Evolutionary conservation across 1,140 invertebrate genomes (phyloP).

Genomic region (Metaphire vulgaris): DNA sequence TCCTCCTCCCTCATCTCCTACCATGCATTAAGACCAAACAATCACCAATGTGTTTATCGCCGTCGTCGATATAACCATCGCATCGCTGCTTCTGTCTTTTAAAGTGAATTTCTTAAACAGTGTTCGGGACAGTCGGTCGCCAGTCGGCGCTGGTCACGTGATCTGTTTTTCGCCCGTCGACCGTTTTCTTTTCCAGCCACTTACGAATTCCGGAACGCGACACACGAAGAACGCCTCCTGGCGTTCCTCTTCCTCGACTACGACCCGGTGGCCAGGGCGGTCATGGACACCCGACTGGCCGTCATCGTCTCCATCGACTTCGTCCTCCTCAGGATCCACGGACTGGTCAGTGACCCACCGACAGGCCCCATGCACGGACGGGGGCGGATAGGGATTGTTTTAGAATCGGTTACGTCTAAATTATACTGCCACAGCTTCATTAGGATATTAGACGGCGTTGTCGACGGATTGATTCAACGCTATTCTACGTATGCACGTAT

Average conservation of each 20-base stretch:
- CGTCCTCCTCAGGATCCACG: neutral
- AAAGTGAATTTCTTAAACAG: too few relatives aligned
- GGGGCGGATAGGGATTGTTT: neutral
- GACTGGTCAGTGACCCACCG: neutral
- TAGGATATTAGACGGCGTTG: too few relatives aligned
- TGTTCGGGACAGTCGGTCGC: too few relatives aligned
- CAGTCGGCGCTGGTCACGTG: too few relatives aligned
- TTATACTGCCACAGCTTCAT: too few relatives aligned
- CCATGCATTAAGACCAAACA: too few relatives aligned
- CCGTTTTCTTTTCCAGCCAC: neutral
- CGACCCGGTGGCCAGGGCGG: conserved; percentile 20
- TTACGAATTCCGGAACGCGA: conserved; percentile 10
- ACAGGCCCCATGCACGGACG: neutral
- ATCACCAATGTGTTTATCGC: too few relatives aligned
- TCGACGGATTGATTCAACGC: too few relatives aligned
- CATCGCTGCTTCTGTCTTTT: too few relatives aligned
- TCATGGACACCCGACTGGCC: neutral
- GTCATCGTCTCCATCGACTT: conserved; percentile 7
- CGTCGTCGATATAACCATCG: too few relatives aligned
- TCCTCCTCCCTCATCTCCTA: too few relatives aligned
- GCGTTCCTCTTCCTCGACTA: conserved; percentile 24
- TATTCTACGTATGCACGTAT: too few relatives aligned
- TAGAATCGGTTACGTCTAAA: neutral
- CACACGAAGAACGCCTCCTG: conserved; percentile 16
- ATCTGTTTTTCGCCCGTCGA: neutral